Evolutionary conservation across 2,797 vertebrate species (phyloP).

Genomic region (Cossypha caffra): DNA sequence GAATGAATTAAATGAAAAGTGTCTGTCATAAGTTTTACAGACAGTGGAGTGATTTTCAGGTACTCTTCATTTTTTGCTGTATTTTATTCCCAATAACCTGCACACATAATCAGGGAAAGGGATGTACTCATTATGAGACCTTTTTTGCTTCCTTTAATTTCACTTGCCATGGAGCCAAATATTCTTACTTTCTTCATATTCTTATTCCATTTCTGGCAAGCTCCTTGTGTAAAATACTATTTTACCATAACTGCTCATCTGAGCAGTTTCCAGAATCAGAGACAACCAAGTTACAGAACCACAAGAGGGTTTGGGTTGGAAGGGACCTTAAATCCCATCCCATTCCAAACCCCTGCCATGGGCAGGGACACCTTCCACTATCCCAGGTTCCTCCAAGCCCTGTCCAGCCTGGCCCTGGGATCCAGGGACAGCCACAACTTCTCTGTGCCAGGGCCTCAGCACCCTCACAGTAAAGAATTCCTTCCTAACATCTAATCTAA

Average conservation of each 20-base stretch:
- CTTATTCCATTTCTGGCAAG: background rate
- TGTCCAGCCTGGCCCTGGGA: background rate
- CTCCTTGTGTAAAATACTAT: background rate
- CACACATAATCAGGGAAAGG: background rate
- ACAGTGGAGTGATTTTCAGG: conserved; percentile 4
- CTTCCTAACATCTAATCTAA: background rate
- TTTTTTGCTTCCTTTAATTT: background rate
- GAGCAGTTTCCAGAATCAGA: background rate
- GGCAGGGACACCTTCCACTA: background rate
- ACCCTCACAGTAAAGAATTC: background rate
- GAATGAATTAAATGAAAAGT: conserved; percentile 60
- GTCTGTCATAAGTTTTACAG: conserved; percentile 40
- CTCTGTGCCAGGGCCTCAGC: background rate
- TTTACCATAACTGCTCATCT: background rate
- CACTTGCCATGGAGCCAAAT: background rate
- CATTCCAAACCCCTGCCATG: background rate
- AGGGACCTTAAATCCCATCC: background rate
- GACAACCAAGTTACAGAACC: background rate
- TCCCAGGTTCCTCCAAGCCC: background rate
- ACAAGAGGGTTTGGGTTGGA: background rate
- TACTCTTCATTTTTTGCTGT: background rate
- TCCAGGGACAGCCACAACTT: background rate
- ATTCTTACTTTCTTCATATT: background rate
- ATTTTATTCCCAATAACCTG: background rate
- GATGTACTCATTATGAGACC: background rate